Percentiles rank a stretch among this genome's conserved stretches.
Evolutionary conservation across 1,140 invertebrate species (phyloP).

Genomic region (Babylonia areolata): DNA sequence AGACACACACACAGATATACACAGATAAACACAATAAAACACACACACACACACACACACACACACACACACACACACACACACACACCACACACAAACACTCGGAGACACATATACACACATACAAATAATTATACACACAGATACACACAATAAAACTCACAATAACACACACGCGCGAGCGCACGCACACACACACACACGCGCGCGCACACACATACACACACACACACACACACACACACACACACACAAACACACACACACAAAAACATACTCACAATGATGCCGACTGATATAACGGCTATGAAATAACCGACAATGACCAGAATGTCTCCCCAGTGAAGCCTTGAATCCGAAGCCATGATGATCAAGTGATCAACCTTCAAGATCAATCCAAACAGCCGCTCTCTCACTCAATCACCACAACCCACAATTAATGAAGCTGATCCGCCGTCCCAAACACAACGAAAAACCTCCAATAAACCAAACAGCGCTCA

Average conservation of each 20-base stretch:
- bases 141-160: conserved; percentile 35
- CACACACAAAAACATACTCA: conserved; percentile 54
- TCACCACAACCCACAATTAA: too few relatives aligned
- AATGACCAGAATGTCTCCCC: conserved; percentile 73
- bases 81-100: not conserved
- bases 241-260: not conserved
- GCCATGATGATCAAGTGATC: not conserved
- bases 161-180: conserved; percentile 26
- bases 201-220: conserved; percentile 23
- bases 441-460: too few relatives aligned
- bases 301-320: conserved; percentile 71
- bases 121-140: not conserved
- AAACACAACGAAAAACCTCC: too few relatives aligned
- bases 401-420: not conserved
- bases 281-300: conserved; percentile 70
- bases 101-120: not conserved
- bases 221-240: conserved; percentile 18
- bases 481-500: too few relatives aligned
- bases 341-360: conserved; percentile 52
- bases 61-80: not conserved
- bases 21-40: too few relatives aligned
- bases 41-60: not conserved
- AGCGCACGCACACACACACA: conserved; percentile 33
- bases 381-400: too few relatives aligned
- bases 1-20: too few relatives aligned